Evolutionary conservation across 2,888 invertebrate genomes (phyloP).

Genomic region (Netelia fuscicornis): DNA sequence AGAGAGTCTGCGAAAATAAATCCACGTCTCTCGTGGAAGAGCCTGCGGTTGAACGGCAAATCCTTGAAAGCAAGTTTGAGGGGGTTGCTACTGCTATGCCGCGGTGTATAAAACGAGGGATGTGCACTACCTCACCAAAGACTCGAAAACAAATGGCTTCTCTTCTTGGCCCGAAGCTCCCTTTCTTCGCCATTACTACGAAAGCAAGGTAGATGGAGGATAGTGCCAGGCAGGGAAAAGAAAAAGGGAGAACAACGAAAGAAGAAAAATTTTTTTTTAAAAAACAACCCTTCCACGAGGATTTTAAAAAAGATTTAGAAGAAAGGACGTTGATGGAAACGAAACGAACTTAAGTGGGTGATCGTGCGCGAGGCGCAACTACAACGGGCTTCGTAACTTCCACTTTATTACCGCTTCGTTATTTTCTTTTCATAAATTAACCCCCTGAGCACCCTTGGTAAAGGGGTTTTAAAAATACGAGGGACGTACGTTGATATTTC

Average conservation of each 20-base stretch:
- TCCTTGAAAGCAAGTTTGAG: conserved; percentile 7
- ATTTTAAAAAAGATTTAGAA: background rate
- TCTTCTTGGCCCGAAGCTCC: background rate
- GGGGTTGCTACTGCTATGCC: conserved; percentile 7
- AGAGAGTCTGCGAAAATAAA: conserved; percentile 5
- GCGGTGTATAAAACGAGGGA: background rate
- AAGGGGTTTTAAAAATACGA: too few species aligned
- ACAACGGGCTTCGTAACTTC: too few species aligned
- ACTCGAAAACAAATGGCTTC: conserved; percentile 24
- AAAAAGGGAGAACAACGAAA: background rate
- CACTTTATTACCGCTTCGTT: too few species aligned
- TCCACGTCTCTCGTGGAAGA: conserved; percentile 17
- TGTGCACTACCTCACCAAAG: background rate
- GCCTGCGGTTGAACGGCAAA: conserved; percentile 3
- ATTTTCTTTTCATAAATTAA: too few species aligned
- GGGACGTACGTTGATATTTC: too few species aligned
- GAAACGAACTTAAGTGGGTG: background rate
- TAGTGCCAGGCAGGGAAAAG: background rate
- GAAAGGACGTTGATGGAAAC: background rate
- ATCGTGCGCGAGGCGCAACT: background rate
- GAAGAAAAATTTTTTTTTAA: too few species aligned
- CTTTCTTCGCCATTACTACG: background rate
- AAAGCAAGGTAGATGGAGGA: background rate
- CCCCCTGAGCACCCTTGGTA: too few species aligned
- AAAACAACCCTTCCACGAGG: background rate